These are phyloP conservation scores for Gambusia holbrooki DNA, from an alignment of 2,113 vertebrate species.

Conservation along the genomic window DNA sequence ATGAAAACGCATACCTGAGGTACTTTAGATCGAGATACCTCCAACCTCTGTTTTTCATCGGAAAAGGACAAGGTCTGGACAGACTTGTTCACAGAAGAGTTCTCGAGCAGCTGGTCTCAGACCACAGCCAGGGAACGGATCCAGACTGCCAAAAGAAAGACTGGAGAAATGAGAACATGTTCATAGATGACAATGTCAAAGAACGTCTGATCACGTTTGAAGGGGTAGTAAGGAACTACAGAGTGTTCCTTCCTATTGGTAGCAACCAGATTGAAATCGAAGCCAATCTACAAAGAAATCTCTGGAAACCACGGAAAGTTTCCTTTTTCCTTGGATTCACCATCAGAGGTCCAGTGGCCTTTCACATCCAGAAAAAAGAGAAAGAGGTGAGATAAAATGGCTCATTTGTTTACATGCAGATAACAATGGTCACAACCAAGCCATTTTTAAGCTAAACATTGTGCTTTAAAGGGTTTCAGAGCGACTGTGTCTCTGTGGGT, in stretches of 20 bases:
- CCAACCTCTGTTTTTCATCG: constrained; percentile 36
- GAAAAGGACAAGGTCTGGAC: constrained; percentile 1
- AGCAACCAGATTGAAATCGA: neutral
- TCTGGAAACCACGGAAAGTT: too few species aligned
- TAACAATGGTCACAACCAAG: too few species aligned
- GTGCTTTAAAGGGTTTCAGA: too few species aligned
- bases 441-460: too few species aligned
- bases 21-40: constrained; percentile 14
- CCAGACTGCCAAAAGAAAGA: neutral
- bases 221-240: constrained; percentile 14
- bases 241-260: neutral
- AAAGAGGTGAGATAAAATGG: too few species aligned
- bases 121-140: accelerated
- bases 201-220: neutral
- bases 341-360: too few species aligned
- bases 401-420: too few species aligned
- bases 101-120: neutral
- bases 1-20: neutral
- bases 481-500: too few species aligned
- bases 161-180: neutral
- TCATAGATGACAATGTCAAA: neutral
- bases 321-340: too few species aligned
- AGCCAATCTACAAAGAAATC: neutral
- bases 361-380: too few species aligned
- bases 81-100: constrained; percentile 15